Evolutionary conservation across 1,140 invertebrate genomes (phyloP).

Genomic region (Epicauta chinensis): DNA sequence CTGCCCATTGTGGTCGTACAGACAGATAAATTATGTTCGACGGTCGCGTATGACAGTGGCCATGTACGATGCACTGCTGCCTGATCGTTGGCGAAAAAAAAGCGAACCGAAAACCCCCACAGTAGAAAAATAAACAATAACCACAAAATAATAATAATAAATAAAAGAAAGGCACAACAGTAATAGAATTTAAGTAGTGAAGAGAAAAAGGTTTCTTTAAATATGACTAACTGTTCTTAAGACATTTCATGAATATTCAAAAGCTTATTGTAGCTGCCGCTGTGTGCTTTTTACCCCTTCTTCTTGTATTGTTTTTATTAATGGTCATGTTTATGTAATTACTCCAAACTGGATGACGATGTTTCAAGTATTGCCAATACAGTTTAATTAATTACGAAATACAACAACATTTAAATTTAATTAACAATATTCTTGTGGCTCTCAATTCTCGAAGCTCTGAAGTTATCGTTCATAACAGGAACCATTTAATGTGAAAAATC

Average conservation of each 20-base stretch:
- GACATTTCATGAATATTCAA: slow-evolving; percentile 22
- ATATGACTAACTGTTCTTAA: slow-evolving; percentile 30
- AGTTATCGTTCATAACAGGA: no score
- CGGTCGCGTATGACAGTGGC: slow-evolving; percentile 42
- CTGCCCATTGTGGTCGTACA: slow-evolving; percentile 40
- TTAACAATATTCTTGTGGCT: no score
- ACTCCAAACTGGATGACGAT: no score
- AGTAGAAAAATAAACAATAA: slow-evolving; percentile 6
- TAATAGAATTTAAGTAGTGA: no score
- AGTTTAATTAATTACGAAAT: no score
- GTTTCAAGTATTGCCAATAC: no score
- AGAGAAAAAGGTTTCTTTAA: slow-evolving; percentile 20
- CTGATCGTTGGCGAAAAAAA: slow-evolving; percentile 3
- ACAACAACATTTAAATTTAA: no score
- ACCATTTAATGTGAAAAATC: no score
- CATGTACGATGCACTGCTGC: slow-evolving; percentile 9
- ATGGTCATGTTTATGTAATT: no score
- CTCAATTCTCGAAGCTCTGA: no score
- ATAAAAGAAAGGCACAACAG: no score
- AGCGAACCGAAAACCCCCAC: slow-evolving; percentile 5
- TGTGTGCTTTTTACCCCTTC: slow-evolving; percentile 1
- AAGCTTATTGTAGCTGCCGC: slow-evolving; percentile 3
- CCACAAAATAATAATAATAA: slow-evolving; percentile 9
- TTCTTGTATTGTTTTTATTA: no score
- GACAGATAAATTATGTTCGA: slow-evolving; percentile 44